Conservation (phyloP, 2,113 vertebrate species). For the Leptosomus discolor region DNA sequence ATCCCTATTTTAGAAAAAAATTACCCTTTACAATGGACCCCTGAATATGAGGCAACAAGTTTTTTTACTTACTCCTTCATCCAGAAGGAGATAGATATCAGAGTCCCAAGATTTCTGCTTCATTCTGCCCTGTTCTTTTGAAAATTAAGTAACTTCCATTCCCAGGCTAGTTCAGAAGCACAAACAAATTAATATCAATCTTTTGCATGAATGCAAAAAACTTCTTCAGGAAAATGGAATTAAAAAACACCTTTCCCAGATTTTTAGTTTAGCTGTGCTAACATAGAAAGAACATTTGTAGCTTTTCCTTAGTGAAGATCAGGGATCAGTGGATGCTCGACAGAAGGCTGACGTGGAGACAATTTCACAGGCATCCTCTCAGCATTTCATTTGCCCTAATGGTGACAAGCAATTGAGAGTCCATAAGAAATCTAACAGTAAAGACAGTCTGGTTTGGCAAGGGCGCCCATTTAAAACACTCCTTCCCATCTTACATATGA, state of each 20-base stretch:
- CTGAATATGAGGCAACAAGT: background rate
- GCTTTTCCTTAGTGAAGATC: background rate
- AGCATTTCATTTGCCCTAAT: background rate
- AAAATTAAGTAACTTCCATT: background rate
- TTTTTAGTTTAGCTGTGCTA: background rate
- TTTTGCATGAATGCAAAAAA: background rate
- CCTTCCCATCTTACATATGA: background rate
- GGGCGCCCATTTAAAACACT: background rate
- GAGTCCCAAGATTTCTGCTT: background rate
- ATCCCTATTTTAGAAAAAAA: background rate
- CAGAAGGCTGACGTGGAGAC: background rate
- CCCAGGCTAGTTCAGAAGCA: background rate
- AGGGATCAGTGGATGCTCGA: background rate
- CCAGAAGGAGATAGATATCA: background rate
- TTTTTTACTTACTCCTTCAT: background rate
- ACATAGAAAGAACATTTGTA: background rate
- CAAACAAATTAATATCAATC: background rate
- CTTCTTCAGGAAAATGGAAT: background rate
- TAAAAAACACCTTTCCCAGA: background rate
- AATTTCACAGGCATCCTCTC: background rate
- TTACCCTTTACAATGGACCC: background rate
- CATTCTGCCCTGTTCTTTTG: background rate
- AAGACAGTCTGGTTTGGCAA: background rate
- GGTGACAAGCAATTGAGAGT: background rate
- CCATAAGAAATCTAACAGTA: background rate